phyloP scores from a whole-genome alignment of 2,888 invertebrate species.

The Sarcophaga carnaria region DNA sequence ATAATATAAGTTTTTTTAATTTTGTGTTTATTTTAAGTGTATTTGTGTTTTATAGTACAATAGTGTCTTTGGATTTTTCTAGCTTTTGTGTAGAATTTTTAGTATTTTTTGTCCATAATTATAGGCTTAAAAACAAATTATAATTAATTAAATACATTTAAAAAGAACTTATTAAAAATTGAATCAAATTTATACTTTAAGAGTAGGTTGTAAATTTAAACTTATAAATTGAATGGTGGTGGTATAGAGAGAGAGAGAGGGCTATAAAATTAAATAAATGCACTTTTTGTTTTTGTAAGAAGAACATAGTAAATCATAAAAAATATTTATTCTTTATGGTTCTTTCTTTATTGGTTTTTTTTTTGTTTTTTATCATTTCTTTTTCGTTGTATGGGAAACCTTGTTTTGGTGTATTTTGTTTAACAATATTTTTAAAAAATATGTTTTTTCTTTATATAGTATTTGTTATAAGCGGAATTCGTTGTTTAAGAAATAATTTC shows the following conservation, averaged over 20 bases:
- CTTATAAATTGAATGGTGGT: background rate
- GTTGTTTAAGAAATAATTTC: slow-evolving; percentile 44
- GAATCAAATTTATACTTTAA: slow-evolving; percentile 50
- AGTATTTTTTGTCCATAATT: slow-evolving; percentile 41
- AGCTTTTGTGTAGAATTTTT: slow-evolving; percentile 70
- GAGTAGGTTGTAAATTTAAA: slow-evolving; percentile 61
- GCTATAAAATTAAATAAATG: slow-evolving; percentile 62
- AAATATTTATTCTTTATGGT: slow-evolving; percentile 29
- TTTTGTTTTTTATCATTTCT: slow-evolving; percentile 41
- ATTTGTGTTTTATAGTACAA: slow-evolving; percentile 70
- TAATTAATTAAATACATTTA: slow-evolving; percentile 4
- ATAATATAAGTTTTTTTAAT: slow-evolving; percentile 24
- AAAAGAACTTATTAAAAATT: slow-evolving; percentile 31
- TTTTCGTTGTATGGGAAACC: slow-evolving; percentile 74
- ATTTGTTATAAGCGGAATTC: slow-evolving; percentile 49
- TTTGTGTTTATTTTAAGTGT: slow-evolving; percentile 40
- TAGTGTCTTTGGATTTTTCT: slow-evolving; percentile 74
- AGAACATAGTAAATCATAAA: slow-evolving; percentile 34
- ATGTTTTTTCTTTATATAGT: slow-evolving; percentile 33
- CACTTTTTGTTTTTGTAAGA: slow-evolving; percentile 38
- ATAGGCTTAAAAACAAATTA: background rate
- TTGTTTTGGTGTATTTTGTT: slow-evolving; percentile 66
- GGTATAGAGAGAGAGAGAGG: too few species aligned
- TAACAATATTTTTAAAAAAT: slow-evolving; percentile 34
- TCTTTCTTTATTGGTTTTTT: background rate